Evolutionary conservation across 2,113 vertebrate genomes (phyloP), one percentile per base, ranked within the genome.

Genomic region (Sinocyclocheilus rhinocerous): DNA sequence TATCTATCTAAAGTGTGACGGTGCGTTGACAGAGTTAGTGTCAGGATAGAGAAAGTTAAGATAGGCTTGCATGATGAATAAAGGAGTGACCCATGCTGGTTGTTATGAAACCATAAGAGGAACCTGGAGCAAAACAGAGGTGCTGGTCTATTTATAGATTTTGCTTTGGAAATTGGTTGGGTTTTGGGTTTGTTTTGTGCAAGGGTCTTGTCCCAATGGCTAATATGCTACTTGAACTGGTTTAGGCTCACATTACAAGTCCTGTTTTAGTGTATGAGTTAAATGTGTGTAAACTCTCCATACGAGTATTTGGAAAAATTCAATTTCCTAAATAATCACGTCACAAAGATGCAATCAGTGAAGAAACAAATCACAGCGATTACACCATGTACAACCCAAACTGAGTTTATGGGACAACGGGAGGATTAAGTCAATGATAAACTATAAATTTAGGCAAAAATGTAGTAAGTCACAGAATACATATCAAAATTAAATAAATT

Each of bases 331-430:
- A 77, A 77, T 76, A 77, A 77, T 20, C 22, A 59, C 55, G 63
- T 84, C 57, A n/a, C 76, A 86, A 76, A 88, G 36, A 89, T 86
- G 83, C 33, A 73, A 81, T 87, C 67, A 42, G 24, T 22, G 16
- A 33, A 88, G 78, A 76, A 85, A 87, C 26, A 82, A 65, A 63
- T 42, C 42, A 20, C 24, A 29, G 50, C 26, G 67, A 65, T 24
- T 26, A 65, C 11, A 87, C 4, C 67, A 55, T 55, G 45, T 75
- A 39, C 52, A 26, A 20, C 55, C 16, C 55, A 9, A 8, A 69
- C 50, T 18, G 57, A 33, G 48, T 81, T 67, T 50, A 76, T 42
- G 15, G 33, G 63, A 45, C 26, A 57, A 73, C 29, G 39, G 45
- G 52, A 83, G 82, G 20, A 83, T 77, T 70, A 29, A 78, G 78